These are phyloP conservation scores for Aphelocoma coerulescens DNA, from an alignment of 2,113 vertebrate genomes.

Conservation along the genomic window DNA sequence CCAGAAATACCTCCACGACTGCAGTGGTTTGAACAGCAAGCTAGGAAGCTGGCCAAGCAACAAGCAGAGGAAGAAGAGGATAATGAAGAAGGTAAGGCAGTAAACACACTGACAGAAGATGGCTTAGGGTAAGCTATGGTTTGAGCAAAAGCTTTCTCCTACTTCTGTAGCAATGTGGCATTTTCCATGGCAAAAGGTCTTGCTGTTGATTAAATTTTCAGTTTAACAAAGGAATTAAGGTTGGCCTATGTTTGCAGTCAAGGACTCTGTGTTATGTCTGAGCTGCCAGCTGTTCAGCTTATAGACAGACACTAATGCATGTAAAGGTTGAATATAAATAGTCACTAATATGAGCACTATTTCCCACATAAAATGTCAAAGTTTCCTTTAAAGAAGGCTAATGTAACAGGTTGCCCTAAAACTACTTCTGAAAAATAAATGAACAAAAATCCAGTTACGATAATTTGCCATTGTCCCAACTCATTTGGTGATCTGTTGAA, in stretches of 20 bases:
- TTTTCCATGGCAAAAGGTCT: neutral
- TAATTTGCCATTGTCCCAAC: neutral
- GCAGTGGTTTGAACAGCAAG: constrained; percentile 91
- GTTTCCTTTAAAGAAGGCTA: neutral
- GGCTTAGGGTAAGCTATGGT: neutral
- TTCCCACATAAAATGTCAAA: neutral
- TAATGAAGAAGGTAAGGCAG: constrained; percentile 70
- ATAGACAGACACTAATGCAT: neutral
- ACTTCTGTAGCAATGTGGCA: neutral
- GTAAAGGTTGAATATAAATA: neutral
- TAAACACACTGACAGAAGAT: neutral
- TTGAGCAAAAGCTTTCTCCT: neutral
- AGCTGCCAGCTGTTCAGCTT: neutral
- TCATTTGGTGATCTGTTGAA: neutral
- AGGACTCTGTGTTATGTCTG: neutral
- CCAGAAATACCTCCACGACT: constrained; percentile 82
- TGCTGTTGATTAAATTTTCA: neutral
- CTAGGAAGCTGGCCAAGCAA: constrained; percentile 74
- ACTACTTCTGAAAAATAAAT: neutral
- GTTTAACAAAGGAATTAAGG: neutral
- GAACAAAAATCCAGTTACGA: neutral
- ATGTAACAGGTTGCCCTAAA: neutral
- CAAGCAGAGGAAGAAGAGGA: constrained; percentile 66
- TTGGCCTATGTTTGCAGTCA: neutral
- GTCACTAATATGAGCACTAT: neutral